Evolutionary conservation across 2,888 invertebrate species (phyloP).

Genomic region (Hemaris fuciformis): DNA sequence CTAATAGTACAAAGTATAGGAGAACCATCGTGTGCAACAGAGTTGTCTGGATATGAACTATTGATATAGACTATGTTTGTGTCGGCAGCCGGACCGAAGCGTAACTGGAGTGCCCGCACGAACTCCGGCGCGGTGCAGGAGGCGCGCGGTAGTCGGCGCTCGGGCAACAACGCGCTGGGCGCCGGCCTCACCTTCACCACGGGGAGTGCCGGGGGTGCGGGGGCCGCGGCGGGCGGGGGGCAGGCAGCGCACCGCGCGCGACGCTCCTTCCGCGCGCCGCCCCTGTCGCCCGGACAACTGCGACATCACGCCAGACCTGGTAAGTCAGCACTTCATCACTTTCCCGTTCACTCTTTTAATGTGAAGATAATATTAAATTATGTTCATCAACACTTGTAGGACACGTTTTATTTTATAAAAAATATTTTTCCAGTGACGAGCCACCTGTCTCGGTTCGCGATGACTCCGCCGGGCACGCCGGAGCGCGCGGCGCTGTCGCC

Average conservation of each 20-base stretch:
- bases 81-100: constrained; percentile 45
- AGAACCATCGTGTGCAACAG: too few species aligned
- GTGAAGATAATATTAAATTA: too few species aligned
- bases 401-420: too few species aligned
- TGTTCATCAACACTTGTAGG: too few species aligned
- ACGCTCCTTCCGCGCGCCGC: constrained; percentile 27
- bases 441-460: constrained; percentile 23
- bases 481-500: constrained; percentile 38
- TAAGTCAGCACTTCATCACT: neutral
- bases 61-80: neutral
- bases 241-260: too few species aligned
- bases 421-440: constrained; percentile 26
- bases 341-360: too few species aligned
- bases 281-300: constrained; percentile 64
- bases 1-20: too few species aligned
- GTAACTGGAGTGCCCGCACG: constrained; percentile 48
- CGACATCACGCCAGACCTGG: constrained; percentile 15
- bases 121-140: constrained; percentile 14
- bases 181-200: too few species aligned
- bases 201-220: constrained; percentile 6
- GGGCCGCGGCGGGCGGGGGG: constrained; percentile 15
- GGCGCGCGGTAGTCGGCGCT: neutral
- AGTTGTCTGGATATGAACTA: too few species aligned
- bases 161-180: constrained; percentile 1
- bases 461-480: constrained; percentile 37